Evolutionary conservation across 2,797 vertebrate species (phyloP), one percentile per base, ranked within the genome.

Genomic region (Remorina albescens): DNA sequence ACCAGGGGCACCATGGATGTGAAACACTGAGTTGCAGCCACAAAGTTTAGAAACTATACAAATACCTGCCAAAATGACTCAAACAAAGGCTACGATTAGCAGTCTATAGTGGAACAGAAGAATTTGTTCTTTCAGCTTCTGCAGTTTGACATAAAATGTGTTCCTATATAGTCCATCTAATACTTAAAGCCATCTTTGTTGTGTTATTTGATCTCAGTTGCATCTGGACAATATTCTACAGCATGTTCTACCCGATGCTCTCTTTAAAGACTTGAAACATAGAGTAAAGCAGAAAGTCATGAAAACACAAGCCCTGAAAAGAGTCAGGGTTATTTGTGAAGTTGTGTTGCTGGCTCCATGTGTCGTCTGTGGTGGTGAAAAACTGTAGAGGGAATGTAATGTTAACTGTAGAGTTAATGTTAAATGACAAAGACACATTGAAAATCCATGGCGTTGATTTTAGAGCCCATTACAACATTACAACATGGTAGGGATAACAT

Each of bases 391-490:
- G 46, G 39, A 65, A n/a, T n/a, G n/a, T n/a, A n/a, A n/a, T n/a
- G n/a, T n/a, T n/a, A n/a, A n/a, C n/a, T n/a, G n/a, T n/a, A n/a
- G 1, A 1, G 67, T 82, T 87, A 87, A 72, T 71, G 80, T 58
- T 67, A 54, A 50, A 28, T 61, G 77, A 80, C 78, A 75, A 64
- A 77, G 60, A 74, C 74, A 80, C 37, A 68, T 34, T 76, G 58
- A 67, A 81, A 87, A 87, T 83, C 80, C 50, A 86, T 82, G 41
- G 9, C 64, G 83, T 66, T 78, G 72, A 84, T 76, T 80, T 81
- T 59, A 74, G 55, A 18, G 49, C 74, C n/a, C n/a, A n/a, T n/a
- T n/a, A n/a, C n/a, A n/a, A n/a, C 86, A 89, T 51, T 83, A 68
- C 81, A 85, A 85, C 68, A 4, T 74, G 74, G 58, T 34, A 8